Evolutionary conservation across 2,113 vertebrate genomes (phyloP), one percentile per base, ranked within the genome.

Genomic region (Hemiscyllium ocellatum): DNA sequence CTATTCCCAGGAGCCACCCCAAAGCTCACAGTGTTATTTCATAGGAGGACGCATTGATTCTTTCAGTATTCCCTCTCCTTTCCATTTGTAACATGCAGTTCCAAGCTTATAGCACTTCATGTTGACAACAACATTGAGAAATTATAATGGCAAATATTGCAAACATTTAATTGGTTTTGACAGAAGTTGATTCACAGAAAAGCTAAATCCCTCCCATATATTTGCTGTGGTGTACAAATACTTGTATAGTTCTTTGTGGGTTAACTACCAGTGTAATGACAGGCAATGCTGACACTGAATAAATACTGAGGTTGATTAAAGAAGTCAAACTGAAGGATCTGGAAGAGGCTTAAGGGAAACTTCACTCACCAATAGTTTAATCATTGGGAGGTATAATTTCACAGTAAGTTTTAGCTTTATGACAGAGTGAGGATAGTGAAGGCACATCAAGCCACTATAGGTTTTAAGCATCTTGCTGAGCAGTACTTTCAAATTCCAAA

Each of bases 251-350:
- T 72, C 68, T 95, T 95, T 72, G 19, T 72, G 42, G 12, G 47
- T 95, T 72, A 95, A 52, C 68, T 29, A 95, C 42, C 47, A 33
- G 22, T 33, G 37, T 24, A 94, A 47, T 95, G 68, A 95, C 47
- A 95, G 37, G 26, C 68, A 19, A 42, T 52, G 69, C 94, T 72
- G 69, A 72, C 69, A 20, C 42, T 95, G 94, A 95, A 95, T 42
- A 95, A 95, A 95, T 76, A 95, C 94, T 29, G 42, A 69, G 93
- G 37, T 47, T 37, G 66, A 94, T 94, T 69, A 50, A 94, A 94
- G 66, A 68, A 94, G 93, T 94, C 93, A 94, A 94, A 94, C 66
- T 94, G 93, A 94, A 94, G 93, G 65, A 94, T 68, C 19, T 68
- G 66, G 66, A 94, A 94, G 66, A 94, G 66, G 37, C 93, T 70